These are phyloP conservation scores for Gari tellinella DNA, from an alignment of 2,888 invertebrate genomes.

Conservation along the genomic window DNA sequence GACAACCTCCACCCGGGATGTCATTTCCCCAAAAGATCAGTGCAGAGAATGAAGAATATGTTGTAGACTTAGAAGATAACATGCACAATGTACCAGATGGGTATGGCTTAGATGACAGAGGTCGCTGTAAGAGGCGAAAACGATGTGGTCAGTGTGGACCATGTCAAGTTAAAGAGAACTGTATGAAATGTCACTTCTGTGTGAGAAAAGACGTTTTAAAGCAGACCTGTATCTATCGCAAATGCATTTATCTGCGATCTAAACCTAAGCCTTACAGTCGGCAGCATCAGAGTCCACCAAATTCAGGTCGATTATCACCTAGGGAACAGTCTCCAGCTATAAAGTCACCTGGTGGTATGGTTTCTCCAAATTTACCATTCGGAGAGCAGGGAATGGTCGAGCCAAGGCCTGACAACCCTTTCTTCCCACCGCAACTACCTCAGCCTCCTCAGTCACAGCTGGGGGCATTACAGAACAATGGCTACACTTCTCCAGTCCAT, in stretches of 20 bases:
- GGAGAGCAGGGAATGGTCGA: slow-evolving; percentile 45
- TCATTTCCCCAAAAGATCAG: slow-evolving; percentile 68
- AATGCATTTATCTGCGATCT: slow-evolving; percentile 78
- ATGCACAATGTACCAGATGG: slow-evolving; percentile 47
- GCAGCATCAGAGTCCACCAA: slow-evolving; percentile 48
- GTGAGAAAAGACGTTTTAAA: slow-evolving; percentile 77
- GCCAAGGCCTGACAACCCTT: slow-evolving; percentile 48
- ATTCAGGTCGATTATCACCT: slow-evolving; percentile 35
- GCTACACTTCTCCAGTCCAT: slow-evolving; percentile 43
- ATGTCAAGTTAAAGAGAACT: slow-evolving; percentile 80
- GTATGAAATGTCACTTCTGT: slow-evolving; percentile 79
- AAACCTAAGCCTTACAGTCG: slow-evolving; percentile 70
- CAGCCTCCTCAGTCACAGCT: slow-evolving; percentile 36
- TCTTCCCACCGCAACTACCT: slow-evolving; percentile 60
- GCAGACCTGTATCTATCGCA: slow-evolving; percentile 79
- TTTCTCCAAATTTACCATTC: slow-evolving; percentile 23
- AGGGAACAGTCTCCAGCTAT: slow-evolving; percentile 37
- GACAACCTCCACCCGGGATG: slow-evolving; percentile 49
- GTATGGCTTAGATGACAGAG: slow-evolving; percentile 65
- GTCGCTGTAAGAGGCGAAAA: slow-evolving; percentile 73
- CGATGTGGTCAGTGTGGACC: slow-evolving; percentile 80
- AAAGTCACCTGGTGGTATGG: slow-evolving; percentile 28
- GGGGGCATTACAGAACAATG: slow-evolving; percentile 46
- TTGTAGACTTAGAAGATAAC: slow-evolving; percentile 61
- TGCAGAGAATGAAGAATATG: slow-evolving; percentile 70